Evolutionary conservation across 2,888 invertebrate species (phyloP).

Genomic region (Choreutis nemorana): DNA sequence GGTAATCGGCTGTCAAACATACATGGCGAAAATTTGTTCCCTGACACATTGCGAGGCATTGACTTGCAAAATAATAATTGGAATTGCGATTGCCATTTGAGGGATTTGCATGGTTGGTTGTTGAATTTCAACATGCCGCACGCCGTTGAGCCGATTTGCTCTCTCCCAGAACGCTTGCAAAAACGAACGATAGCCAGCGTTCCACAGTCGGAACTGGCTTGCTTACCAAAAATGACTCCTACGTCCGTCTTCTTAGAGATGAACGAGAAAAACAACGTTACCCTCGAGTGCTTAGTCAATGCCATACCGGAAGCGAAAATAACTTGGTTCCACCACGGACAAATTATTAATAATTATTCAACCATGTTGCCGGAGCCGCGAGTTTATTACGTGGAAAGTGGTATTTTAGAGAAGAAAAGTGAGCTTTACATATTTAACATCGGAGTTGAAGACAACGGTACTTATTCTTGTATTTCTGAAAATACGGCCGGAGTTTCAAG

Average conservation of each 20-base stretch:
- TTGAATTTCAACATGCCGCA: constrained; percentile 79
- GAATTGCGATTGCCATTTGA: constrained; percentile 86
- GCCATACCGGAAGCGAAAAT: constrained; percentile 84
- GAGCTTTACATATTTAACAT: constrained; percentile 82
- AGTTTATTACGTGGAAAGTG: constrained; percentile 76
- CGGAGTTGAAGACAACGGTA: constrained; percentile 82
- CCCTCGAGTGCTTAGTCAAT: constrained; percentile 80
- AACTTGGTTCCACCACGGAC: constrained; percentile 85
- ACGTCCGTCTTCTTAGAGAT: constrained; percentile 80
- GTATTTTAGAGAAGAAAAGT: constrained; percentile 77
- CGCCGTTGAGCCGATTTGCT: constrained; percentile 80
- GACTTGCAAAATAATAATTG: constrained; percentile 88
- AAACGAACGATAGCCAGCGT: constrained; percentile 74
- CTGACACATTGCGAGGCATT: constrained; percentile 80
- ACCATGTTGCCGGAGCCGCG: constrained; percentile 71
- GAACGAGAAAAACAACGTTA: constrained; percentile 82
- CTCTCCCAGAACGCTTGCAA: constrained; percentile 72
- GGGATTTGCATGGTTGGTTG: constrained; percentile 81
- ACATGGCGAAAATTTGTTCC: constrained; percentile 74
- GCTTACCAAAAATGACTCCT: constrained; percentile 80
- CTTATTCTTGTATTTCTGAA: constrained; percentile 85
- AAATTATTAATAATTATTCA: constrained; percentile 80
- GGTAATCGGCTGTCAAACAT: constrained; percentile 81
- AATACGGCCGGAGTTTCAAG: constrained; percentile 83
- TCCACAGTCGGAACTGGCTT: constrained; percentile 77